Conservation (phyloP, 2,888 invertebrate genomes). For the Tinea pellionella region DNA sequence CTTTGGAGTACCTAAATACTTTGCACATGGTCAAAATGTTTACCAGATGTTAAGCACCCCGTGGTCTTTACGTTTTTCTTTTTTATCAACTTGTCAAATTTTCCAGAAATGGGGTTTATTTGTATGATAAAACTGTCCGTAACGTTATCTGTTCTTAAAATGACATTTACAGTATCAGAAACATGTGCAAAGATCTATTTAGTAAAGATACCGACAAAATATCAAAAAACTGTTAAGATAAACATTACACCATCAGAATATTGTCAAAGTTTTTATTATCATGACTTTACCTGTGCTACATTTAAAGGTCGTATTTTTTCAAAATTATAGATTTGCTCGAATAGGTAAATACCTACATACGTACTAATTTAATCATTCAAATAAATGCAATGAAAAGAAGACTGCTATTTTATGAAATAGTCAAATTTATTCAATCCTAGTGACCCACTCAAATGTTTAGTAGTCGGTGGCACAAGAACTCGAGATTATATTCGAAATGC, state of each 20-base stretch:
- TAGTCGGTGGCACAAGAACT: constrained; percentile 35
- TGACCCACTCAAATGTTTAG: not conserved
- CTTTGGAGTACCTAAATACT: not conserved
- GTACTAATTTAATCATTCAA: too few relatives aligned
- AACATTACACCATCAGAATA: constrained; percentile 2
- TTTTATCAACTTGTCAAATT: not conserved
- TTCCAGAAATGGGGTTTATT: not conserved
- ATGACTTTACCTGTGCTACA: not conserved
- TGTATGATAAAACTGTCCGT: constrained; percentile 1
- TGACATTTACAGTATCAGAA: constrained; percentile 8
- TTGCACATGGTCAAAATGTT: not conserved
- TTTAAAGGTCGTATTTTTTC: not conserved
- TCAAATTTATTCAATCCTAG: not conserved
- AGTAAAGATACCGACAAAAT: constrained; percentile 3
- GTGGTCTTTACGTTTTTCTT: not conserved
- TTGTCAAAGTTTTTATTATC: not conserved
- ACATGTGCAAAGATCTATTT: not conserved
- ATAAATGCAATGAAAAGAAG: too few relatives aligned
- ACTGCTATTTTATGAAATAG: too few relatives aligned
- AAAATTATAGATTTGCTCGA: not conserved
- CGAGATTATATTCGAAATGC: constrained; percentile 66
- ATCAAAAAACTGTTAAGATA: constrained; percentile 12
- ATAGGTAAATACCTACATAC: not conserved
- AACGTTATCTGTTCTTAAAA: constrained; percentile 9
- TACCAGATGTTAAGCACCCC: not conserved